phyloP scores from a whole-genome alignment of 2,797 vertebrate genomes.

The Premnoplex brunnescens region DNA sequence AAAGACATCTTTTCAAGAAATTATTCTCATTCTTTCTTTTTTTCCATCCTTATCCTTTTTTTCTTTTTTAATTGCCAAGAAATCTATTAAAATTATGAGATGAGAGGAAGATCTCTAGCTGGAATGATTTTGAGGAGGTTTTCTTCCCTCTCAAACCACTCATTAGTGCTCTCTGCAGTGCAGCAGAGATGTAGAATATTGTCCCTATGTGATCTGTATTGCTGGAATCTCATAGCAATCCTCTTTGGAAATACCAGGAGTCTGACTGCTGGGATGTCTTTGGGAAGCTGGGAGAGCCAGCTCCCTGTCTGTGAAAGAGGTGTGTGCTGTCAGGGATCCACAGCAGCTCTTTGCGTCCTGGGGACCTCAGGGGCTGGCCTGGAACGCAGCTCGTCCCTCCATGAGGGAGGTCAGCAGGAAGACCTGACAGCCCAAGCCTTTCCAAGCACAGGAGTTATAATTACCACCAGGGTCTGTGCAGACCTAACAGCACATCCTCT shows the following conservation, averaged over 20 bases:
- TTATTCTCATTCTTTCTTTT: background rate
- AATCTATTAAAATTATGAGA: background rate
- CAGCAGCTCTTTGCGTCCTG: background rate
- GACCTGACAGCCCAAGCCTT: background rate
- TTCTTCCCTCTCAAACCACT: background rate
- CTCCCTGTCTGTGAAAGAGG: background rate
- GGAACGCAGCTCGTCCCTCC: background rate
- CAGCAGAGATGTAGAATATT: background rate
- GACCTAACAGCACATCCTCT: background rate
- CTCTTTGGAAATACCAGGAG: background rate
- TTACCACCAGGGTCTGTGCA: background rate
- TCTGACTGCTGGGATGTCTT: background rate
- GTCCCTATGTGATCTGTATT: background rate
- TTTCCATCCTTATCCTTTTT: background rate
- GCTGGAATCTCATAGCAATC: background rate
- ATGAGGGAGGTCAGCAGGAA: background rate
- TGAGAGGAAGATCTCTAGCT: background rate
- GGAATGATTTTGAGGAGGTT: background rate
- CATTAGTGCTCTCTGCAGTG: background rate
- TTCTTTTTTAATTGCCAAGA: background rate
- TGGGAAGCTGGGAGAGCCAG: background rate
- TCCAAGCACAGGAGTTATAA: background rate
- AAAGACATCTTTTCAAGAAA: background rate
- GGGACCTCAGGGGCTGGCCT: background rate
- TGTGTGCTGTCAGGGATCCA: fast-evolving